phyloP scores from a whole-genome alignment of 2,113 vertebrate genomes.

The Hemichromis elongatus region DNA sequence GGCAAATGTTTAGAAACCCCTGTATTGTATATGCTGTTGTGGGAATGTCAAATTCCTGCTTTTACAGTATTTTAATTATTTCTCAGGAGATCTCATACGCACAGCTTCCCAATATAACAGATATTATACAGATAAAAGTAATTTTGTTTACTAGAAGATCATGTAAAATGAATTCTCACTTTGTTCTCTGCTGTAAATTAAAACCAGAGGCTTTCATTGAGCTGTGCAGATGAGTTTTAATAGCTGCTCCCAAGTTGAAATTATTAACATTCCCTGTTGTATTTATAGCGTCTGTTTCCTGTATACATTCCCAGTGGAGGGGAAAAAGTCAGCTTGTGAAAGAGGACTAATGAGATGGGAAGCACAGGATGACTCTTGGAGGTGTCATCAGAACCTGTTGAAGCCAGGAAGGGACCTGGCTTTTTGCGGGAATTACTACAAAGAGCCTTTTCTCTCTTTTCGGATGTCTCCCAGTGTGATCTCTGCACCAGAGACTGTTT shows the following conservation, averaged over 20 bases:
- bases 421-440: constrained; percentile 10
- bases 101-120: not conserved
- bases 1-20: not conserved
- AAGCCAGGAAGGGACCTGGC: not conserved
- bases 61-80: not conserved
- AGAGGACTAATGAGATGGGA: constrained; percentile 7
- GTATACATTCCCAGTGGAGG: constrained; percentile 24
- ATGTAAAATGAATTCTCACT: not conserved
- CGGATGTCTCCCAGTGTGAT: constrained; percentile 15
- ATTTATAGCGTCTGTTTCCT: constrained; percentile 50
- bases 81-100: not conserved
- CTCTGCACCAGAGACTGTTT: constrained; percentile 1
- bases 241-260: constrained; percentile 10
- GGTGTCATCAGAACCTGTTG: constrained; percentile 37
- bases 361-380: constrained; percentile 14
- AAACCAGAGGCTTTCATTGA: not conserved
- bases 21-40: not conserved
- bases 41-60: not conserved
- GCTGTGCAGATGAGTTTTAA: constrained; percentile 17
- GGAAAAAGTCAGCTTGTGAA: not conserved
- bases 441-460: constrained; percentile 42
- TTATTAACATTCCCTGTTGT: constrained; percentile 32
- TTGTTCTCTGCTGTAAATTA: constrained; percentile 10
- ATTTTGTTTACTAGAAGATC: not conserved
- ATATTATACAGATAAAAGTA: not conserved